A percentile compares a stretch with the other conserved stretches of the same genome.
These are phyloP conservation scores for Hippocampus kuda DNA, from an alignment of 2,797 vertebrate genomes.

Conservation along the genomic window DNA sequence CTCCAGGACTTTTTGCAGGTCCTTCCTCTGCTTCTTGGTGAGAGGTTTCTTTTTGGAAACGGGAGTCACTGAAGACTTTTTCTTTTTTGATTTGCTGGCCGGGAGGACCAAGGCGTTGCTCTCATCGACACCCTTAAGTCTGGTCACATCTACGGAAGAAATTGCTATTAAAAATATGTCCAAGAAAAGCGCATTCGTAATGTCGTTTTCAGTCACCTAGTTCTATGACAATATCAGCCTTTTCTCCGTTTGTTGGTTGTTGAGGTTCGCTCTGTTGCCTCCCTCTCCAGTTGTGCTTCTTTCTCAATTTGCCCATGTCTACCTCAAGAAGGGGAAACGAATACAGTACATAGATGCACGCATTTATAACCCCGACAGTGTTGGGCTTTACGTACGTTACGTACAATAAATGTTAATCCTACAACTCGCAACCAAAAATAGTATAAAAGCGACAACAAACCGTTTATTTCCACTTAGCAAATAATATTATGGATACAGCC, in stretches of 20 bases:
- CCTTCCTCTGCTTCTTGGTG: conserved; percentile 82
- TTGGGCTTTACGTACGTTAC: background rate
- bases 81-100: conserved; percentile 71
- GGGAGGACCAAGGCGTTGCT: conserved; percentile 84
- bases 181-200: background rate
- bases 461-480: background rate
- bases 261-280: conserved; percentile 54
- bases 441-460: conserved; percentile 8
- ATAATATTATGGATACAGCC: fast-evolving
- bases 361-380: background rate
- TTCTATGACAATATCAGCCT: conserved; percentile 58
- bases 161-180: background rate
- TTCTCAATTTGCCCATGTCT: conserved; percentile 74
- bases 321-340: conserved; percentile 1
- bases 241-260: conserved; percentile 21
- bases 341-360: background rate
- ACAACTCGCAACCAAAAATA: background rate
- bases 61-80: conserved; percentile 34
- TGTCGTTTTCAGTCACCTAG: conserved; percentile 10
- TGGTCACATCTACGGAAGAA: conserved; percentile 55
- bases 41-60: conserved; percentile 70
- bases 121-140: conserved; percentile 79
- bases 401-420: background rate
- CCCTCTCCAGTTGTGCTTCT: conserved; percentile 77
- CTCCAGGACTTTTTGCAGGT: conserved; percentile 81